A percentile compares a stretch with the other conserved stretches of the same genome.
These are phyloP conservation scores for Palythoa caribaeorum DNA, from an alignment of 92 coral and sea anemone genomes.

Conservation along the genomic window DNA sequence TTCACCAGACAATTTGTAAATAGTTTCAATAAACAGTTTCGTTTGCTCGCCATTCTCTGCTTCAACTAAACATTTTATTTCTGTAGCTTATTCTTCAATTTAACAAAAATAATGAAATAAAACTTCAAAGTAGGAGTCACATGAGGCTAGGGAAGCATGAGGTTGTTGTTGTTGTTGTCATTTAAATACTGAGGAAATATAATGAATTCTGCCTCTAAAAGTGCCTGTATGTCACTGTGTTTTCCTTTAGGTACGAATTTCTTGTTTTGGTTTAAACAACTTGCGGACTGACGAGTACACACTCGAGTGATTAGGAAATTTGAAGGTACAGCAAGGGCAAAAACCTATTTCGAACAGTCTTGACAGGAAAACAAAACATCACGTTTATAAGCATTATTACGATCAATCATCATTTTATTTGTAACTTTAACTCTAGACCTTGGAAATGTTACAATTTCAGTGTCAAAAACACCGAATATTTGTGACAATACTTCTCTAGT, in stretches of 20 bases:
- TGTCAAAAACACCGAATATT: slow-evolving; percentile 1
- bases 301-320: slow-evolving; percentile 18
- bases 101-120: no score
- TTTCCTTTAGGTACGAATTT: not conserved
- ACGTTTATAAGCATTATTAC: not conserved
- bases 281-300: not conserved
- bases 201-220: no score
- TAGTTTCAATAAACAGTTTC: no score
- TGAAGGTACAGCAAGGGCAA: slow-evolving; percentile 2
- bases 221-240: no score
- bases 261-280: slow-evolving; percentile 3
- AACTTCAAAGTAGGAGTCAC: no score
- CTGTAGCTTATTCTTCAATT: no score
- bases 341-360: not conserved
- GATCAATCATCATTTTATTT: slow-evolving; percentile 5
- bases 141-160: no score
- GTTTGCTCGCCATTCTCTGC: no score
- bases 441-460: not conserved
- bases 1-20: no score
- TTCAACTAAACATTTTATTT: no score
- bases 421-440: not conserved
- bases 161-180: no score
- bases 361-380: slow-evolving; percentile 2
- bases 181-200: not conserved
- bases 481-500: slow-evolving; percentile 24